These are phyloP conservation scores for Pseudotriccus pelzelni DNA, from an alignment of 2,797 vertebrate species.

Conservation along the genomic window DNA sequence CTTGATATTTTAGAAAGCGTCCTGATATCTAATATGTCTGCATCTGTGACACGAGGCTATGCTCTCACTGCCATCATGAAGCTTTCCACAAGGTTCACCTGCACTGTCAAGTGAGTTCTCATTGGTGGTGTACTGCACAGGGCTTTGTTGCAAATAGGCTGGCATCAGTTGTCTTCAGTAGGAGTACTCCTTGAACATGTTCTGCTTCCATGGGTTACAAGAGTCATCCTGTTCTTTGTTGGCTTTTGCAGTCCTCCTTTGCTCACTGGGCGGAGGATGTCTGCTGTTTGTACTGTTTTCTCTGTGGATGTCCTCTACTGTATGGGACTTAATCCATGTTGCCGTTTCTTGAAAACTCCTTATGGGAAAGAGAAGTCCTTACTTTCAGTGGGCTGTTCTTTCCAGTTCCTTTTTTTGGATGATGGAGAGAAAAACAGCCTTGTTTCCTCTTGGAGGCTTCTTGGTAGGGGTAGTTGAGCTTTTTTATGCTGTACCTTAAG, in stretches of 20 bases:
- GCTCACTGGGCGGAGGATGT: not conserved
- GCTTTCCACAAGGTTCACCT: conserved; percentile 93
- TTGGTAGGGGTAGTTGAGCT: not conserved
- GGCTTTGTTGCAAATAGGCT: not conserved
- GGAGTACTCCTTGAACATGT: not conserved
- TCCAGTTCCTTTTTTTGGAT: not conserved
- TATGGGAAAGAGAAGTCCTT: not conserved
- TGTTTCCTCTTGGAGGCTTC: not conserved
- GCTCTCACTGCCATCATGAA: conserved; percentile 98
- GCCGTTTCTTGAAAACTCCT: not conserved
- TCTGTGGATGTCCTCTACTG: not conserved
- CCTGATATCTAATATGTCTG: conserved; percentile 93
- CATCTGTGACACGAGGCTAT: conserved; percentile 95
- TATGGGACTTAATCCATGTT: not conserved
- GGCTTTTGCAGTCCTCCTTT: not conserved
- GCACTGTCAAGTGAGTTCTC: conserved; percentile 90
- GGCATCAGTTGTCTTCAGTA: not conserved
- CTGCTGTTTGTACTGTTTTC: not conserved
- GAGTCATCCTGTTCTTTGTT: not conserved
- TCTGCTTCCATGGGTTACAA: not conserved
- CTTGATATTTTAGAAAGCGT: conserved; percentile 96
- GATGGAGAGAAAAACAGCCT: not conserved
- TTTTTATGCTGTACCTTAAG: not conserved
- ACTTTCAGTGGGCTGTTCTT: not conserved
- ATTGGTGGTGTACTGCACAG: not conserved